These are phyloP conservation scores for Periparus ater DNA, from an alignment of 2,797 vertebrate species.

Conservation along the genomic window DNA sequence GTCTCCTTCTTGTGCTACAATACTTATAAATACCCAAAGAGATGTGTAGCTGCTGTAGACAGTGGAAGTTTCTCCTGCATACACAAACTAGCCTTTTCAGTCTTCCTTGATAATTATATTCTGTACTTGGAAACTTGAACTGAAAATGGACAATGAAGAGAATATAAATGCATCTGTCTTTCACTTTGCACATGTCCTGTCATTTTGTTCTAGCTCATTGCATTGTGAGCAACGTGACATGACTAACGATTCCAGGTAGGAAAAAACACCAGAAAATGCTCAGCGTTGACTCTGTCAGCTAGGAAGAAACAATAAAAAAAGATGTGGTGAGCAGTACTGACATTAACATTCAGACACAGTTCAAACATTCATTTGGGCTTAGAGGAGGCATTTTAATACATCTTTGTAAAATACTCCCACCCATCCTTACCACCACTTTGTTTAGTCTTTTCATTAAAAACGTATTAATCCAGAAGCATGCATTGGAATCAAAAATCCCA, in stretches of 20 bases:
- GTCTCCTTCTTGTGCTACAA: not conserved
- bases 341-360: not conserved
- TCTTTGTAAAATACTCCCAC: not conserved
- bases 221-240: not conserved
- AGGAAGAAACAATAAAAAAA: not conserved
- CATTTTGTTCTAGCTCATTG: slow-evolving; percentile 21
- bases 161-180: slow-evolving; percentile 17
- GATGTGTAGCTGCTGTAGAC: not conserved
- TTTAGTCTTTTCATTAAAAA: not conserved
- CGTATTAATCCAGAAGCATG: not conserved
- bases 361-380: not conserved
- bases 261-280: slow-evolving; percentile 26
- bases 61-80: not conserved
- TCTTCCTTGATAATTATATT: not conserved
- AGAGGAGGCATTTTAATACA: not conserved
- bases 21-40: not conserved
- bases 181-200: slow-evolving; percentile 5
- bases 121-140: not conserved
- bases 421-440: not conserved
- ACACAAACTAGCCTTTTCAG: not conserved
- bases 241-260: slow-evolving; percentile 30
- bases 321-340: not conserved
- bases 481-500: not conserved
- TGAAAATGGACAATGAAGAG: not conserved
- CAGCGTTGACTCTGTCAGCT: not conserved